A percentile compares a stretch with the other conserved stretches of the same genome.
Evolutionary conservation across 2,113 vertebrate genomes (phyloP).

Genomic region (Ancistrus triradiatus): DNA sequence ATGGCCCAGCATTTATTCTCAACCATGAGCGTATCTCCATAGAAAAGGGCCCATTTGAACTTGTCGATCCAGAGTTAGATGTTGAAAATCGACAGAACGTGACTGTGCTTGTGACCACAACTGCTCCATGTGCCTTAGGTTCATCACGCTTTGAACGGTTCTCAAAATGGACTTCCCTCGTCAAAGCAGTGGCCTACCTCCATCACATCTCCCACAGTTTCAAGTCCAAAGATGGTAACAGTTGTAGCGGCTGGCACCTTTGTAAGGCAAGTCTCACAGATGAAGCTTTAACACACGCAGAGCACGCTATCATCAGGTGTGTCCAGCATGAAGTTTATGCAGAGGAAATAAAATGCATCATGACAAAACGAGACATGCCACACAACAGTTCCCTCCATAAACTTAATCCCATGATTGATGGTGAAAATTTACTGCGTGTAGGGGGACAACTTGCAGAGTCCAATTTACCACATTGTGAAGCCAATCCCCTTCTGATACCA

Average conservation of each 20-base stretch:
- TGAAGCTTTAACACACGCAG: too few relatives aligned
- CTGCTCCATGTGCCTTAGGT: not conserved
- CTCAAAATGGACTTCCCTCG: slow-evolving; percentile 2
- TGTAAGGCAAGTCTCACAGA: too few relatives aligned
- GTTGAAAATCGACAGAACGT: slow-evolving; percentile 7
- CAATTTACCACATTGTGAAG: slow-evolving; percentile 2
- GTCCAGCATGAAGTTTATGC: too few relatives aligned
- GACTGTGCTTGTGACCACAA: not conserved
- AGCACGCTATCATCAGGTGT: too few relatives aligned
- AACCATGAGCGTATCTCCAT: not conserved
- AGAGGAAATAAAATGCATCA: too few relatives aligned
- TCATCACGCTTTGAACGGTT: slow-evolving; percentile 18
- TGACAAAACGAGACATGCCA: too few relatives aligned
- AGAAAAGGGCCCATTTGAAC: not conserved
- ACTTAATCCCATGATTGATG: slow-evolving; percentile 14
- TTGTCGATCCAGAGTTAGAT: slow-evolving; percentile 9
- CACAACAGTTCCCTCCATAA: slow-evolving; percentile 14
- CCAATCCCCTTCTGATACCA: slow-evolving; percentile 5
- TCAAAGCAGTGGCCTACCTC: not conserved
- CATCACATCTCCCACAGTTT: slow-evolving; percentile 18
- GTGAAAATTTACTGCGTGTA: not conserved
- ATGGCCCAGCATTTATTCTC: slow-evolving; percentile 9
- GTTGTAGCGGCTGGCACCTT: not conserved
- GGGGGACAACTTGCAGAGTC: not conserved
- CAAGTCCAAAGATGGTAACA: slow-evolving; percentile 8